Evolutionary conservation across 2,888 invertebrate species (phyloP).

Genomic region (Molanna angustata): DNA sequence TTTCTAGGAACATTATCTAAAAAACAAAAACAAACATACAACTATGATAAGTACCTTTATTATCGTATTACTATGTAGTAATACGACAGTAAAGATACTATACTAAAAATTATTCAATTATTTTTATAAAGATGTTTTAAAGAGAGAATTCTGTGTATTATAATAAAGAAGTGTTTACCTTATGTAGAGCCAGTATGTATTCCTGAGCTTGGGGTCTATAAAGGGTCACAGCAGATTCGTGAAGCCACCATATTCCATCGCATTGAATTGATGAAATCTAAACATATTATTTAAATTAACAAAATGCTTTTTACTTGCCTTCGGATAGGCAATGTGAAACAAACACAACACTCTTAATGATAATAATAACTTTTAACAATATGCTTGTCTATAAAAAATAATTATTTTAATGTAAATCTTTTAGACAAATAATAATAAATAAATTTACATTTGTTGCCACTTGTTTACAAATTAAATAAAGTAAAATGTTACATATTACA

Average conservation of each 20-base stretch:
- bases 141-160: not conserved
- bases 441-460: no score
- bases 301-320: no score
- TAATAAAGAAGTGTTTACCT: conserved; percentile 46
- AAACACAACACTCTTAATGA: no score
- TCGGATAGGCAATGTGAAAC: no score
- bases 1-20: conserved; percentile 70
- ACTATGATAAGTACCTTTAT: not conserved
- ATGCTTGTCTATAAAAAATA: no score
- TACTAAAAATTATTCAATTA: no score
- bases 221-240: conserved; percentile 72
- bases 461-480: no score
- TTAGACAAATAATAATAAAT: no score
- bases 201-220: conserved; percentile 71
- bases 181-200: conserved; percentile 74
- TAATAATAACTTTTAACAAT: no score
- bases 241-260: conserved; percentile 86
- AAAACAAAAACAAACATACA: not conserved
- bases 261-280: conserved; percentile 70
- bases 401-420: no score
- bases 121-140: not conserved
- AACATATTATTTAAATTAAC: not conserved
- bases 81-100: not conserved
- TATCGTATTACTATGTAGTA: not conserved
- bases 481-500: no score